Percentiles rank a stretch among this genome's conserved stretches.
Evolutionary conservation across 2,797 vertebrate species (phyloP).

Genomic region (Coccyzus lansbergi): DNA sequence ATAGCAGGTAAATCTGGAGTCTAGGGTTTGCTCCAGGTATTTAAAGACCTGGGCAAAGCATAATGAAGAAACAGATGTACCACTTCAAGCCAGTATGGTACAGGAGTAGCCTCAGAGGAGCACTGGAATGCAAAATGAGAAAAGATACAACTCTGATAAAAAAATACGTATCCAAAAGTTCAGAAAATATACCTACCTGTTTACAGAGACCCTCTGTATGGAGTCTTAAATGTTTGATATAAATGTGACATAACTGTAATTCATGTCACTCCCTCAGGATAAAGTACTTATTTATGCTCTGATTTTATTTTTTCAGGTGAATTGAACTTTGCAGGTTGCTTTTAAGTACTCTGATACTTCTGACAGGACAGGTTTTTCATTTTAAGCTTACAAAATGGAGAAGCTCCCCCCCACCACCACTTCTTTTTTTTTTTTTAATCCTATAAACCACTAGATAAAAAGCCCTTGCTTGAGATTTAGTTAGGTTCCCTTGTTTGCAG

Average conservation of each 20-base stretch:
- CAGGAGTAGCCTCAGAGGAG: slow-evolving; percentile 56
- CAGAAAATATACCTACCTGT: not conserved
- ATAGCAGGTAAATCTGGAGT: slow-evolving; percentile 66
- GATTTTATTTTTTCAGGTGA: not conserved
- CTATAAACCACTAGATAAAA: not conserved
- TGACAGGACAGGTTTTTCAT: not conserved
- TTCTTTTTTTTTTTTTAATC: not conserved
- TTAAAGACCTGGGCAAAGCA: slow-evolving; percentile 52
- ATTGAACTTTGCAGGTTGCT: not conserved
- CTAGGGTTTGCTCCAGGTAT: slow-evolving; percentile 64
- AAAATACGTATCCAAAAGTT: not conserved
- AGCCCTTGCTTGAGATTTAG: not conserved
- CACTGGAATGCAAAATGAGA: not conserved
- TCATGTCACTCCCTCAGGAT: not conserved
- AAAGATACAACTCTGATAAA: slow-evolving; percentile 3
- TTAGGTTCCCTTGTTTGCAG: not conserved
- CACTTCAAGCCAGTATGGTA: slow-evolving; percentile 44
- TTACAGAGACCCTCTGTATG: not conserved
- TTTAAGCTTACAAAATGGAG: not conserved
- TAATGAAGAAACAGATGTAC: slow-evolving; percentile 68
- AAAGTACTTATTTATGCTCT: not conserved
- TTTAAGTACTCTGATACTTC: not conserved
- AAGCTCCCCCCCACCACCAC: too few relatives aligned
- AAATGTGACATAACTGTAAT: not conserved
- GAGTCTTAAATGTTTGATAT: not conserved